Evolutionary conservation across 2,113 vertebrate genomes (phyloP).

Genomic region (Anoura caudifer): DNA sequence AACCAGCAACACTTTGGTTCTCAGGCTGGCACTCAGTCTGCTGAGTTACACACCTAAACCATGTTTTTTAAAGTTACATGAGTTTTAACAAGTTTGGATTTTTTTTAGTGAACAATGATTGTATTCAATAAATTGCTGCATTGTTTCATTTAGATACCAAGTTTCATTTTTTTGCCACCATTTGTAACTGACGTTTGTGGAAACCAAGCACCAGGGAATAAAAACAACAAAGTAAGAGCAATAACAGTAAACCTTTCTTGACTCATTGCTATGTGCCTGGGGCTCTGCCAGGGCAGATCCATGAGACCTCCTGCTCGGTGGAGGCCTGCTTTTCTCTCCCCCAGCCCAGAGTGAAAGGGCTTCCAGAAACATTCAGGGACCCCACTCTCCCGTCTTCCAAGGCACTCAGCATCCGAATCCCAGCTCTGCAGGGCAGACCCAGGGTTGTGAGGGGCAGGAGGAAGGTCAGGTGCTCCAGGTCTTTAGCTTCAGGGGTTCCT

Average conservation of each 20-base stretch:
- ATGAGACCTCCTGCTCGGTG: fast-evolving
- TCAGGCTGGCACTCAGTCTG: too few relatives aligned
- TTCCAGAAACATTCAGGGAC: background rate
- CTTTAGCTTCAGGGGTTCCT: background rate
- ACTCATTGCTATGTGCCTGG: background rate
- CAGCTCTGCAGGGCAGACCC: background rate
- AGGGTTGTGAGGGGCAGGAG: background rate
- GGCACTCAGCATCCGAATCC: background rate
- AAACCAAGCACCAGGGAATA: background rate
- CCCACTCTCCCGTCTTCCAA: too few relatives aligned
- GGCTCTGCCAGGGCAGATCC: too few relatives aligned
- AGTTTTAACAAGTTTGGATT: background rate
- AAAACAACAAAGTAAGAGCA: background rate
- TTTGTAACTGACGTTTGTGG: background rate
- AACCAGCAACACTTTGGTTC: too few relatives aligned
- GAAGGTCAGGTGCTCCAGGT: background rate
- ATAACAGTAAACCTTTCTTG: background rate
- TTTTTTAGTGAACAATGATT: background rate
- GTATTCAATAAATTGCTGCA: background rate
- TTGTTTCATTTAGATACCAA: background rate
- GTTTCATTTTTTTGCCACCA: background rate
- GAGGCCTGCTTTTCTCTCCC: background rate
- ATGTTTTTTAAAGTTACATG: background rate
- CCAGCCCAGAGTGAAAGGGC: background rate
- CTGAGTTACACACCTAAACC: too few relatives aligned